Evolutionary conservation across 2,113 vertebrate genomes (phyloP).

Genomic region (Regulus satrapa): DNA sequence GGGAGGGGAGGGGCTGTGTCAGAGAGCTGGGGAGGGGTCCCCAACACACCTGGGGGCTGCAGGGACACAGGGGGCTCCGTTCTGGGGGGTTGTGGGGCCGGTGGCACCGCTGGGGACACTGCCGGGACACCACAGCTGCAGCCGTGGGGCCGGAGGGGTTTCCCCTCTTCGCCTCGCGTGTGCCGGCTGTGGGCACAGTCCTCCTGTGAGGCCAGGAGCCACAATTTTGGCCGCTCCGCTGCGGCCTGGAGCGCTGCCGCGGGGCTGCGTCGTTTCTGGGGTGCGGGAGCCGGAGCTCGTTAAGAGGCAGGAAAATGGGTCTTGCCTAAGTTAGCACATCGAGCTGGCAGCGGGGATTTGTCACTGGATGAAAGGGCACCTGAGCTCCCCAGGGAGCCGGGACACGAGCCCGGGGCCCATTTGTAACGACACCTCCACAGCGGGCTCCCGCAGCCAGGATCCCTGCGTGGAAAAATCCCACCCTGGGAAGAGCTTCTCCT

Average conservation of each 20-base stretch:
- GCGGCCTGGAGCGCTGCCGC: accelerated
- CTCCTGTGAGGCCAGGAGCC: accelerated
- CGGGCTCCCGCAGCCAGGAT: neutral
- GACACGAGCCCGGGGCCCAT: neutral
- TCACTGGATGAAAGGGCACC: constrained; percentile 12
- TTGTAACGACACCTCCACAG: neutral
- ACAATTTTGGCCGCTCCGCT: neutral
- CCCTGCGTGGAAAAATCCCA: neutral
- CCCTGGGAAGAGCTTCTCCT: neutral
- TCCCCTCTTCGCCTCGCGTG: accelerated
- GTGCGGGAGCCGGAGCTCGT: neutral
- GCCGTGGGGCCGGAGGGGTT: accelerated
- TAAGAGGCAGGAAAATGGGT: constrained; percentile 25
- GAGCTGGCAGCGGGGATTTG: constrained; percentile 24
- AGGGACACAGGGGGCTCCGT: accelerated
- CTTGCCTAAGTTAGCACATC: constrained; percentile 11
- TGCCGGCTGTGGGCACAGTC: neutral
- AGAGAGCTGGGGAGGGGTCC: neutral
- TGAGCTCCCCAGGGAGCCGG: constrained; percentile 1
- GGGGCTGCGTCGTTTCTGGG: neutral
- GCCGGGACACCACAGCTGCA: accelerated
- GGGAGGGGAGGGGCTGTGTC: neutral
- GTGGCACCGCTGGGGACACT: neutral
- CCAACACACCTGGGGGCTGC: accelerated
- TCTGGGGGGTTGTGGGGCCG: neutral